These are phyloP conservation scores for Drosophila aff. DNA, from an alignment of 1,140 invertebrate genomes.

Conservation along the genomic window DNA sequence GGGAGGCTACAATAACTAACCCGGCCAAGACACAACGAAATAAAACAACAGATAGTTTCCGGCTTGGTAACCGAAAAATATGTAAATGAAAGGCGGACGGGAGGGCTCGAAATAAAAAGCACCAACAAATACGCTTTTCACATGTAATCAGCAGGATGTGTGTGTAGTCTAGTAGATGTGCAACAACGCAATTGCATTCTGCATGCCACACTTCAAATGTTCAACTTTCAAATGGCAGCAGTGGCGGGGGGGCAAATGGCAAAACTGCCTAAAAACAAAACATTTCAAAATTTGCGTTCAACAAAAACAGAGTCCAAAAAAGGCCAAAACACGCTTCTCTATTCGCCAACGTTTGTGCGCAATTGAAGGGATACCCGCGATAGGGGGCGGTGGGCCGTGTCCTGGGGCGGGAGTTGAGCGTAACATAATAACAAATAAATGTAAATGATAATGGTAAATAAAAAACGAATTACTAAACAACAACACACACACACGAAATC, in stretches of 20 bases:
- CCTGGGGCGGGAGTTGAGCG: slow-evolving; percentile 12
- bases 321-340: slow-evolving; percentile 38
- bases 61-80: slow-evolving; percentile 74
- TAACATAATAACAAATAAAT: slow-evolving; percentile 83
- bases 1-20: slow-evolving; percentile 48
- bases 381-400: neutral
- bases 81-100: slow-evolving; percentile 63
- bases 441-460: slow-evolving; percentile 84
- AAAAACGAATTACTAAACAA: slow-evolving; percentile 83
- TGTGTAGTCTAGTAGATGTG: slow-evolving; percentile 9
- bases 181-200: slow-evolving; percentile 74
- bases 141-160: slow-evolving; percentile 46
- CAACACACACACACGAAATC: slow-evolving; percentile 66
- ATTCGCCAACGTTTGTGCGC: slow-evolving; percentile 9
- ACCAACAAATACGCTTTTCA: slow-evolving; percentile 45
- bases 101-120: neutral
- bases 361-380: slow-evolving; percentile 23
- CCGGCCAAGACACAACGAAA: slow-evolving; percentile 49
- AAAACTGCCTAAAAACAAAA: slow-evolving; percentile 65
- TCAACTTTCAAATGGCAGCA: slow-evolving; percentile 46
- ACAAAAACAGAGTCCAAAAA: slow-evolving; percentile 46
- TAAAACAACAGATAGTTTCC: slow-evolving; percentile 54
- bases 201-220: slow-evolving; percentile 58
- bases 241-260: slow-evolving; percentile 16
- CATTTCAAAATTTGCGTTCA: slow-evolving; percentile 70